Percentiles rank a stretch among this genome's conserved stretches.
phyloP scores from a whole-genome alignment of 2,797 vertebrate species.

The Lagodon rhomboides region DNA sequence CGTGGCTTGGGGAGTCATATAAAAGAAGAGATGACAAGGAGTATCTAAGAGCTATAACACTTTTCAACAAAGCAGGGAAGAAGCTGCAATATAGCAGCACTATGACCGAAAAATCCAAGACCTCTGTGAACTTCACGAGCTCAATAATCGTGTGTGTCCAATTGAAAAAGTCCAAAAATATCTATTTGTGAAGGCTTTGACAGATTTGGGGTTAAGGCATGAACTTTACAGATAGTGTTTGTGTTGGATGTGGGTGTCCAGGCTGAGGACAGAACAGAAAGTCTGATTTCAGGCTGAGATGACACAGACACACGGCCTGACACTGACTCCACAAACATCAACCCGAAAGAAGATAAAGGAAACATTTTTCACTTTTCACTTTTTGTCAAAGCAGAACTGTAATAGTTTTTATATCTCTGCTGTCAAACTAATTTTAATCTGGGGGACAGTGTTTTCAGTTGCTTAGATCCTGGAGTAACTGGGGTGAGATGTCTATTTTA shows the following conservation, averaged over 20 bases:
- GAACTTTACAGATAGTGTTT: conserved; percentile 3
- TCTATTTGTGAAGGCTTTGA: neutral
- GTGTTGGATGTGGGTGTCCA: conserved; percentile 1
- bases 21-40: conserved; percentile 60
- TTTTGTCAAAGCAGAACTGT: too few species aligned
- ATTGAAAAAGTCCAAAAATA: conserved; percentile 14
- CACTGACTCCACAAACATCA: too few species aligned
- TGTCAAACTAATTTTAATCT: too few species aligned
- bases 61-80: conserved; percentile 45
- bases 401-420: too few species aligned
- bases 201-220: conserved; percentile 5
- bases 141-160: neutral
- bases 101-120: conserved; percentile 21
- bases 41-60: conserved; percentile 33
- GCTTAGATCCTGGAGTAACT: too few species aligned
- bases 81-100: conserved; percentile 11
- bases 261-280: neutral
- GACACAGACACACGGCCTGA: neutral
- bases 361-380: too few species aligned
- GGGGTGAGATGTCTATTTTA: too few species aligned
- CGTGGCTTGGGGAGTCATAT: conserved; percentile 32
- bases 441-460: too few species aligned
- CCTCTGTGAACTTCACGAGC: conserved; percentile 40
- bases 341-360: too few species aligned
- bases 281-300: neutral